These are phyloP conservation scores for Whitmania pigra DNA, from an alignment of 1,140 invertebrate species.

Conservation along the genomic window DNA sequence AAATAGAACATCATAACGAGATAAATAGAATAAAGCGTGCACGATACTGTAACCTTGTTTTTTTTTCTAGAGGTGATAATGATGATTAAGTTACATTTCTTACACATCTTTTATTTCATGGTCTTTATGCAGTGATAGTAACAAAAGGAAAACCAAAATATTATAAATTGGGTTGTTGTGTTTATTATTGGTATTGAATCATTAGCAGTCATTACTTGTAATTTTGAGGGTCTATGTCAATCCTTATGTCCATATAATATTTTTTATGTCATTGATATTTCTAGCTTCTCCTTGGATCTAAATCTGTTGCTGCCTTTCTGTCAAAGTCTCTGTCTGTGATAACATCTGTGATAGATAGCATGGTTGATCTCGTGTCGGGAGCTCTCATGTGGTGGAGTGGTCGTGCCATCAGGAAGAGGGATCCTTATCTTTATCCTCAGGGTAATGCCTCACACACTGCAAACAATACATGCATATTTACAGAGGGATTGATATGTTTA, in stretches of 20 bases:
- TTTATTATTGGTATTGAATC: background rate
- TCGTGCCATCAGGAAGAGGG: conserved; percentile 38
- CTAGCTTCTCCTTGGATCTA: conserved; percentile 37
- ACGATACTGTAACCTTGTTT: too few relatives aligned
- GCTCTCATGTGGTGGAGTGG: conserved; percentile 42
- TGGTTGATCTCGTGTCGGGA: conserved; percentile 42
- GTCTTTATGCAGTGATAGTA: background rate
- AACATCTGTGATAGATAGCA: conserved; percentile 43
- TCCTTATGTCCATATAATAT: conserved; percentile 25
- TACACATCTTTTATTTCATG: conserved; percentile 4
- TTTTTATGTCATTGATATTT: background rate
- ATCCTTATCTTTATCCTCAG: conserved; percentile 43
- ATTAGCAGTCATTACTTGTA: background rate
- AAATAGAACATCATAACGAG: too few relatives aligned
- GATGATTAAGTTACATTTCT: too few relatives aligned
- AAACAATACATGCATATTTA: too few relatives aligned
- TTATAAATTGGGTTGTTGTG: background rate
- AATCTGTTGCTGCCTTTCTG: conserved; percentile 39
- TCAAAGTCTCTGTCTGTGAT: conserved; percentile 46
- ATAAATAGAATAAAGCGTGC: too few relatives aligned
- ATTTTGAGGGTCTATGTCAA: background rate
- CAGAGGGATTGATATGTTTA: too few relatives aligned
- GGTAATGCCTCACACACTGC: conserved; percentile 28
- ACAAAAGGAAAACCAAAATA: background rate
- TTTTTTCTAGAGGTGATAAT: too few relatives aligned